Evolutionary conservation across 2,888 invertebrate genomes (phyloP).

Genomic region (Nemotelus pantherinus): DNA sequence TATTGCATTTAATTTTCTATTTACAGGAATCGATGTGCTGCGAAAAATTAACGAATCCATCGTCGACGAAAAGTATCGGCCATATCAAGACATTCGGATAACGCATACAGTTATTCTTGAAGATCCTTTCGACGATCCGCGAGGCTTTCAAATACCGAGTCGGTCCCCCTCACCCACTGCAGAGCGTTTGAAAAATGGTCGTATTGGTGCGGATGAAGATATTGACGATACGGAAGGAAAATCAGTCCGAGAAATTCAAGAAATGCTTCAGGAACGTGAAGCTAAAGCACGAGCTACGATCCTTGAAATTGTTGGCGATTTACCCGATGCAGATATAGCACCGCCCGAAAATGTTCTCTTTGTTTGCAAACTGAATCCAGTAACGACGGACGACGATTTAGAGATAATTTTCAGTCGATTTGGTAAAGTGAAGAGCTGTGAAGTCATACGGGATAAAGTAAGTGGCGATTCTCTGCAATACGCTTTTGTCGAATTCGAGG

Average conservation of each 20-base stretch:
- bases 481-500: conserved; percentile 97
- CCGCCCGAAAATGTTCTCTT: conserved; percentile 99
- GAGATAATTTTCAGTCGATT: conserved; percentile 98
- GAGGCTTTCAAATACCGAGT: conserved; percentile 78
- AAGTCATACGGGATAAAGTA: conserved; percentile 94
- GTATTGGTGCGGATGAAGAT: conserved; percentile 93
- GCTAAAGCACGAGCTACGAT: conserved; percentile 97
- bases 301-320: conserved; percentile 97
- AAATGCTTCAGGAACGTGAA: conserved; percentile 89
- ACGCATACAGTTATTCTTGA: conserved; percentile 96
- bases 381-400: conserved; percentile 95
- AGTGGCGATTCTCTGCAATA: conserved; percentile 96
- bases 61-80: conserved; percentile 88
- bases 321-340: conserved; percentile 96
- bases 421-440: conserved; percentile 92
- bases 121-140: conserved; percentile 94
- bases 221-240: conserved; percentile 90
- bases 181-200: conserved; percentile 82
- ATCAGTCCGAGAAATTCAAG: conserved; percentile 83
- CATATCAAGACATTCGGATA: conserved; percentile 94
- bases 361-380: conserved; percentile 98
- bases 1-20: too few relatives aligned
- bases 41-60: conserved; percentile 92
- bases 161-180: conserved; percentile 89
- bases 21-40: conserved; percentile 72